Conservation (phyloP, 2,888 invertebrate species). For the Petrophora chlorosata region DNA sequence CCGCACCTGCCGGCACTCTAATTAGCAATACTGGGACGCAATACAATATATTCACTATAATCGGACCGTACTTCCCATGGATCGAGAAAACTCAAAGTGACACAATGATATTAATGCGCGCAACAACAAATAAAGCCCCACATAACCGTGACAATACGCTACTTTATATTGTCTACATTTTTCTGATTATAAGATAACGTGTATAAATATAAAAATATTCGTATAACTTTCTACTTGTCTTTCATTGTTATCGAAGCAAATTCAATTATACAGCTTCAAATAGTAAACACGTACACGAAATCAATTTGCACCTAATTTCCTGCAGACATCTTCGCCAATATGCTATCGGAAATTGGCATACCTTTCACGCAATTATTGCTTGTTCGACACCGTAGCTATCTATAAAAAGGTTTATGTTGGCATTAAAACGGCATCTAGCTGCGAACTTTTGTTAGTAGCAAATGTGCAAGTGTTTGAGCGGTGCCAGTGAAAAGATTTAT, state of each 20-base stretch:
- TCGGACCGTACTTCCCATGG: slow-evolving; percentile 63
- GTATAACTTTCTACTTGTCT: background rate
- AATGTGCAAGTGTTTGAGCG: background rate
- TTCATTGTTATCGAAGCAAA: slow-evolving; percentile 14
- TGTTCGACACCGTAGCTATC: slow-evolving; percentile 4
- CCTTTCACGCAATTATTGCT: slow-evolving; percentile 31
- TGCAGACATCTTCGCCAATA: slow-evolving; percentile 46
- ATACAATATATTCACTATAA: slow-evolving; percentile 64
- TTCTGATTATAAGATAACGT: slow-evolving; percentile 8
- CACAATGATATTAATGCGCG: background rate
- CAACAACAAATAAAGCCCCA: slow-evolving; percentile 7
- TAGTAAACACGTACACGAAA: slow-evolving; percentile 7
- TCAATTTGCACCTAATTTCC: slow-evolving; percentile 27
- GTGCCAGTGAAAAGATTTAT: slow-evolving; percentile 10
- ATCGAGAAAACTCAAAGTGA: slow-evolving; percentile 46
- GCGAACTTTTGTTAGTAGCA: slow-evolving; percentile 6
- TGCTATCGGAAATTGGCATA: slow-evolving; percentile 50
- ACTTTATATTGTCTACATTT: background rate
- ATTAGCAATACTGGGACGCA: slow-evolving; percentile 36
- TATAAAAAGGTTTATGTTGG: slow-evolving; percentile 17
- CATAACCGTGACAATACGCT: background rate
- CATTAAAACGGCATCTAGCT: slow-evolving; percentile 18
- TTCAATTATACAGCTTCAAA: slow-evolving; percentile 8
- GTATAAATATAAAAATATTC: background rate
- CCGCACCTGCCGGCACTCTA: slow-evolving; percentile 50